Percentiles rank a stretch among this genome's conserved stretches.
Evolutionary conservation across 2,888 invertebrate species (phyloP).

Genomic region (Craniophora ligustri): DNA sequence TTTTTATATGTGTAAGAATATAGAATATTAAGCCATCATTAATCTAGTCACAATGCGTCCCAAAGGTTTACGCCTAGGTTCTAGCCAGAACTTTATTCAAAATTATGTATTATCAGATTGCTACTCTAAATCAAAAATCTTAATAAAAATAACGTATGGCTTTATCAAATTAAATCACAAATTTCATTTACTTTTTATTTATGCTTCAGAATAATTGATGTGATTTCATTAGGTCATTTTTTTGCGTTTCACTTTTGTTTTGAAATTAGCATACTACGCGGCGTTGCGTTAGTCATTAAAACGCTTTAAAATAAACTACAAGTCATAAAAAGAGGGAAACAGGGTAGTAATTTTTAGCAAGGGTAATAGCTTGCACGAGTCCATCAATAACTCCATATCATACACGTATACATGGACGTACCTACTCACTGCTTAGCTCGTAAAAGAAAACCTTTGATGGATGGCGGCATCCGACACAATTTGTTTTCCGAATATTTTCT

Average conservation of each 20-base stretch:
- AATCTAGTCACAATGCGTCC: conserved; percentile 44
- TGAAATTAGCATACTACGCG: conserved; percentile 51
- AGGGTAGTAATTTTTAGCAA: conserved; percentile 49
- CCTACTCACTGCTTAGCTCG: conserved; percentile 48
- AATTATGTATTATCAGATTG: conserved; percentile 46
- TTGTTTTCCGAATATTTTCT: conserved; percentile 61
- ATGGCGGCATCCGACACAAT: conserved; percentile 57
- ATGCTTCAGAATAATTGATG: conserved; percentile 30
- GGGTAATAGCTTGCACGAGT: conserved; percentile 48
- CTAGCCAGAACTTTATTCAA: conserved; percentile 41
- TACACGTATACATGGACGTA: conserved; percentile 48
- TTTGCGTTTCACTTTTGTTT: conserved; percentile 47
- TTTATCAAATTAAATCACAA: conserved; percentile 11
- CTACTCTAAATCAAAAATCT: conserved; percentile 28
- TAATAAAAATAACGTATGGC: conserved; percentile 17
- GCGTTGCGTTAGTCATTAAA: conserved; percentile 46
- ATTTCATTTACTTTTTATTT: conserved; percentile 24
- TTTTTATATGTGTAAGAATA: conserved; percentile 15
- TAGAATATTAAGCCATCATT: conserved; percentile 39
- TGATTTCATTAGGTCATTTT: conserved; percentile 44
- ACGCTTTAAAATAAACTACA: conserved; percentile 53
- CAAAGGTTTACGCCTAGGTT: conserved; percentile 52
- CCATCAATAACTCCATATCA: conserved; percentile 60
- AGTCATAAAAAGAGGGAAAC: conserved; percentile 54
- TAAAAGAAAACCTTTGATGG: conserved; percentile 67